A percentile compares a stretch with the other conserved stretches of the same genome.
These are phyloP conservation scores for Orthosia gothica DNA, from an alignment of 2,888 invertebrate genomes.

Conservation along the genomic window DNA sequence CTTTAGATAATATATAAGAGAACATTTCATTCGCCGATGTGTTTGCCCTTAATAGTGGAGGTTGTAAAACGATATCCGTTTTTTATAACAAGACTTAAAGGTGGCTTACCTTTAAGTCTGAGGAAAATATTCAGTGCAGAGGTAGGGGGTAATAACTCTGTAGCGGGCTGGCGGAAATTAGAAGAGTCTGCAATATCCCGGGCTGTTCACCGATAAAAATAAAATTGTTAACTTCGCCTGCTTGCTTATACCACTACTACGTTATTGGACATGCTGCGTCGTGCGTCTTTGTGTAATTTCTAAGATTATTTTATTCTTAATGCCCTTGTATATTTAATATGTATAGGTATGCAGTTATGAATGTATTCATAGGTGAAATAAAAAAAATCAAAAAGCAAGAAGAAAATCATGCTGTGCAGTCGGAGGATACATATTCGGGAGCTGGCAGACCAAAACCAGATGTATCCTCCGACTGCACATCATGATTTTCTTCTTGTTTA, in stretches of 20 bases:
- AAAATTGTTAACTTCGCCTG: slow-evolving; percentile 75
- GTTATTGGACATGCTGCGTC: slow-evolving; percentile 59
- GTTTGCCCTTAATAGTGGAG: slow-evolving; percentile 46
- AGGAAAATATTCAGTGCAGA: slow-evolving; percentile 78
- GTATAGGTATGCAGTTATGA: too few relatives aligned
- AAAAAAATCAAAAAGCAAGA: too few relatives aligned
- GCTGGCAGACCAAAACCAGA: too few relatives aligned
- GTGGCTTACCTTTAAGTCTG: too few relatives aligned
- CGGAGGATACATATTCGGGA: too few relatives aligned
- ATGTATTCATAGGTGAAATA: too few relatives aligned
- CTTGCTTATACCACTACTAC: slow-evolving; percentile 57
- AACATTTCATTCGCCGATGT: slow-evolving; percentile 32
- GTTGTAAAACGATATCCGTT: slow-evolving; percentile 66
- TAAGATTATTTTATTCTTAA: neutral
- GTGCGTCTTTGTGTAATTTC: slow-evolving; percentile 29
- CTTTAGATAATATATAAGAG: slow-evolving; percentile 11
- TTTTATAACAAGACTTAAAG: slow-evolving; percentile 67
- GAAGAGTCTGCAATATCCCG: slow-evolving; percentile 82
- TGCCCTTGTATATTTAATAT: neutral
- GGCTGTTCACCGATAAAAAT: slow-evolving; percentile 78
- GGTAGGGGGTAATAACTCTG: slow-evolving; percentile 78
- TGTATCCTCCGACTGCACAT: too few relatives aligned
- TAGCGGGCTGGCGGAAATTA: slow-evolving; percentile 80
- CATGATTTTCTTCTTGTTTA: too few relatives aligned
- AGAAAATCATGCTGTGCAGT: too few relatives aligned